These are phyloP conservation scores for Dendrophyllia cribrosa DNA, from an alignment of 64 coral and sea anemone species.

Conservation along the genomic window DNA sequence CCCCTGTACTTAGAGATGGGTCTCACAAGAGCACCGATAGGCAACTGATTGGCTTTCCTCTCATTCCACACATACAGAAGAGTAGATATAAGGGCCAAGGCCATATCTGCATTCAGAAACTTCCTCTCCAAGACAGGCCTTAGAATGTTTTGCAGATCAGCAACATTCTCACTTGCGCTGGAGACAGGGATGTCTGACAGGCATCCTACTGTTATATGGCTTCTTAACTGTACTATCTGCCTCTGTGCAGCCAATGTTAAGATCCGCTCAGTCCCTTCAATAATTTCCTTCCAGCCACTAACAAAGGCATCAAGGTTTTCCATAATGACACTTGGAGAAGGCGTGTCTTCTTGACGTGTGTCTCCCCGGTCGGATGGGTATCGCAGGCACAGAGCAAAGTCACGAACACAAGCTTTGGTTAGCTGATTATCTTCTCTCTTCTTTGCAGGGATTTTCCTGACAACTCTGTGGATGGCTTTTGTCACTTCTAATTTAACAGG, in stretches of 20 bases:
- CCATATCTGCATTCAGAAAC: conserved; percentile 66
- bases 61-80: conserved; percentile 76
- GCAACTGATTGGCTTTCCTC: conserved; percentile 37
- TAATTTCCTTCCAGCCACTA: conserved; percentile 58
- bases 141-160: conserved; percentile 49
- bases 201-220: conserved; percentile 39
- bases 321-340: conserved; percentile 26
- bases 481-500: conserved; percentile 53
- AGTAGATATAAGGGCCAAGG: conserved; percentile 55
- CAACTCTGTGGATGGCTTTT: conserved; percentile 43
- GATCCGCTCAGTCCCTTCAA: conserved; percentile 59
- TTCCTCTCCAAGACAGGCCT: conserved; percentile 56
- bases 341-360: conserved; percentile 23
- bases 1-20: conserved; percentile 59
- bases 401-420: conserved; percentile 36
- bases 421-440: conserved; percentile 58
- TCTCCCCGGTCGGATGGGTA: conserved; percentile 30
- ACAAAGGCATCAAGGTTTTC: conserved; percentile 63
- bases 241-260: conserved; percentile 55
- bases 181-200: conserved; percentile 40
- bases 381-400: conserved; percentile 50
- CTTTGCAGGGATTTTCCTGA: conserved; percentile 65
- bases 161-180: conserved; percentile 28
- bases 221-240: conserved; percentile 38
- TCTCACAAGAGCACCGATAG: conserved; percentile 1